Evolutionary conservation across 2,888 invertebrate species (phyloP).

Genomic region (Phengaris arion): DNA sequence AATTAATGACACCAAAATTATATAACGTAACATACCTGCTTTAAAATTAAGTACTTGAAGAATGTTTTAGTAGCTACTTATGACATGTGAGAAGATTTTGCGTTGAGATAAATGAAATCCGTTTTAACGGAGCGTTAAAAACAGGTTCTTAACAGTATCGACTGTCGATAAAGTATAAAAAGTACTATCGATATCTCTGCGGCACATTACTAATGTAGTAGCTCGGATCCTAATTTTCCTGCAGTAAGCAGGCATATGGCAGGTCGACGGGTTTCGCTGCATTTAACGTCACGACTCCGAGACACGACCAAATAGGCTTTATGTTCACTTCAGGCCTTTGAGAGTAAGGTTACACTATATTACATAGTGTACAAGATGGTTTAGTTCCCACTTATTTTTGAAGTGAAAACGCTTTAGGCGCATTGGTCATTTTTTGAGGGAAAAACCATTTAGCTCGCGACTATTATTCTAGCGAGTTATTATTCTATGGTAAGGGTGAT

Average conservation of each 20-base stretch:
- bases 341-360: neutral
- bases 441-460: too few relatives aligned
- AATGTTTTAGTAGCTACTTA: neutral
- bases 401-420: too few relatives aligned
- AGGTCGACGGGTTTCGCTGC: conserved; percentile 32
- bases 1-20: neutral
- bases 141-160: neutral
- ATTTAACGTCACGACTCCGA: conserved; percentile 32
- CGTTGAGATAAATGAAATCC: neutral
- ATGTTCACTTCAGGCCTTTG: conserved; percentile 12
- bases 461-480: too few relatives aligned
- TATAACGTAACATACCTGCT: neutral
- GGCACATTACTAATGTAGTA: conserved; percentile 24
- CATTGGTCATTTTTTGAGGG: too few relatives aligned
- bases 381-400: too few relatives aligned
- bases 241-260: conserved; percentile 34
- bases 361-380: neutral
- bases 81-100: neutral
- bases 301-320: conserved; percentile 9
- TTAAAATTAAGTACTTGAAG: neutral
- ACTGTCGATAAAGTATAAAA: conserved; percentile 35
- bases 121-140: neutral
- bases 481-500: too few relatives aligned
- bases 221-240: conserved; percentile 40
- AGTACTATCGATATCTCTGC: neutral